Conservation (phyloP, 2,888 invertebrate genomes). For the Diachrysia chrysitis region DNA sequence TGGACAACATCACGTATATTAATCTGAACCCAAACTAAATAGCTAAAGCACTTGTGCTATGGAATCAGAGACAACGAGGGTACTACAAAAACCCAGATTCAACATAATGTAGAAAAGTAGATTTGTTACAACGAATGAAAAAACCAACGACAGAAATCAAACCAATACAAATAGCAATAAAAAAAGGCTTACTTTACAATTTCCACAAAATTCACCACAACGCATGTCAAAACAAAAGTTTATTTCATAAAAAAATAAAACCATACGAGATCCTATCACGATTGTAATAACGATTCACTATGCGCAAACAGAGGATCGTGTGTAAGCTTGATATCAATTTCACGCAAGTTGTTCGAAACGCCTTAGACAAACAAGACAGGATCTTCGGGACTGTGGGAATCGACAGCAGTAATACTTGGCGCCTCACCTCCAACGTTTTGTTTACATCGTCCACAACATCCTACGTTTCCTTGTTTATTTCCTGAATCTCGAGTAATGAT, state of each 20-base stretch:
- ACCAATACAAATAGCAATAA: slow-evolving; percentile 25
- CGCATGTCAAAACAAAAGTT: slow-evolving; percentile 33
- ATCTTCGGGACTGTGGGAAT: slow-evolving; percentile 61
- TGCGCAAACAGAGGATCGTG: slow-evolving; percentile 73
- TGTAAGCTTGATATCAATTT: slow-evolving; percentile 81
- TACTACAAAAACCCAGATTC: too few species aligned
- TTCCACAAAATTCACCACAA: slow-evolving; percentile 37
- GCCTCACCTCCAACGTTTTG: slow-evolving; percentile 51
- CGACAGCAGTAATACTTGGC: slow-evolving; percentile 59
- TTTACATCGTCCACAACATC: slow-evolving; percentile 52
- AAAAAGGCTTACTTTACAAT: slow-evolving; percentile 24
- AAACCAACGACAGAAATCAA: slow-evolving; percentile 6
- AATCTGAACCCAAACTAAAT: too few species aligned
- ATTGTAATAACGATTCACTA: slow-evolving; percentile 73
- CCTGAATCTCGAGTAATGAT: slow-evolving; percentile 55
- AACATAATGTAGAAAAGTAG: too few species aligned
- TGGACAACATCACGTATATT: too few species aligned
- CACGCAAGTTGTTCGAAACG: slow-evolving; percentile 75
- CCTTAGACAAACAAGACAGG: slow-evolving; percentile 50
- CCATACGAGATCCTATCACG: slow-evolving; percentile 60
- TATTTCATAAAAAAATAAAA: slow-evolving; percentile 50
- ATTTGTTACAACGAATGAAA: neutral
- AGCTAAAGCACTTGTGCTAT: too few species aligned
- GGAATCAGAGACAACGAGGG: too few species aligned
- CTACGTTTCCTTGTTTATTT: slow-evolving; percentile 54